A percentile compares a stretch with the other conserved stretches of the same genome.
phyloP scores from a whole-genome alignment of 1,140 invertebrate species.

The Polypedilum vanderplanki region DNA sequence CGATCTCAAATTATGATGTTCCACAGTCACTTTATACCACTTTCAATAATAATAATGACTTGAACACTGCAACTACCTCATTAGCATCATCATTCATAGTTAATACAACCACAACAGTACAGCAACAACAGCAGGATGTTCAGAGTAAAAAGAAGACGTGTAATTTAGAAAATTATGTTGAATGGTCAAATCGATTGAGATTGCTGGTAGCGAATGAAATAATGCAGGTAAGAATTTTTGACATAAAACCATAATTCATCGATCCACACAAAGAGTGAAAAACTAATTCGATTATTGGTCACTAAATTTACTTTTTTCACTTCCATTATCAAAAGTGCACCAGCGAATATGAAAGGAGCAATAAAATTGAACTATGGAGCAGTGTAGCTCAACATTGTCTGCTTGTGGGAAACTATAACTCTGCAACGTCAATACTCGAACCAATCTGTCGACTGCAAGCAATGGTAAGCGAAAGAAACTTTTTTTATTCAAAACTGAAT shows the following conservation, averaged over 20 bases:
- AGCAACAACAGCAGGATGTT: slow-evolving; percentile 40
- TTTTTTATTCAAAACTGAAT: neutral
- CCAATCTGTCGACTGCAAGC: slow-evolving; percentile 41
- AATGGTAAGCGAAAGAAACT: slow-evolving; percentile 36
- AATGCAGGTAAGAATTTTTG: slow-evolving; percentile 39
- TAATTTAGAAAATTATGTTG: slow-evolving; percentile 43
- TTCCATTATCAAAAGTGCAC: slow-evolving; percentile 34
- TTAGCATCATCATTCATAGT: neutral
- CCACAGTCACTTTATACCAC: neutral
- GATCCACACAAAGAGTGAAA: neutral
- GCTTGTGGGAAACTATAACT: slow-evolving; percentile 40
- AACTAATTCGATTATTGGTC: neutral
- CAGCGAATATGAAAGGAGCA: slow-evolving; percentile 37
- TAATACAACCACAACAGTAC: slow-evolving; percentile 32
- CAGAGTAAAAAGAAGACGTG: slow-evolving; percentile 43
- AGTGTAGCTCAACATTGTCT: slow-evolving; percentile 39
- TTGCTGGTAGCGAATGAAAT: slow-evolving; percentile 43
- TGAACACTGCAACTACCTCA: neutral
- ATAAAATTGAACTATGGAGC: slow-evolving; percentile 39
- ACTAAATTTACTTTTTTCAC: neutral
- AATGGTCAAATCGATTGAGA: slow-evolving; percentile 43
- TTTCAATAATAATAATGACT: neutral
- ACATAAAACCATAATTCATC: neutral
- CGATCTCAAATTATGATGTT: slow-evolving; percentile 32
- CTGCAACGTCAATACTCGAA: slow-evolving; percentile 41